Conservation (phyloP, 2,888 invertebrate genomes). For the Melinaea marsaeus region DNA sequence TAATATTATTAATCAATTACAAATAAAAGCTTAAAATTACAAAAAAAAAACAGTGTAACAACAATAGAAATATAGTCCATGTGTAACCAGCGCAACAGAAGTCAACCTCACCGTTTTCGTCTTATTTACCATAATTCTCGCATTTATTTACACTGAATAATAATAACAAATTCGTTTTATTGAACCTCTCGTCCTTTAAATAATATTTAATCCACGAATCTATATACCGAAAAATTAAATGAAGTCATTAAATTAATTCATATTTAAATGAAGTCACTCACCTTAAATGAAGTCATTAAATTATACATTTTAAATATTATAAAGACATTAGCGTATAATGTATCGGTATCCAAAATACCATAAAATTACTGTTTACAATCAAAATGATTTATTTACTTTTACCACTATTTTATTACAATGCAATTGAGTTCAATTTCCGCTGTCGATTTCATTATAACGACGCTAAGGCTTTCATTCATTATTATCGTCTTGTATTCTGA, state of each 20-base stretch:
- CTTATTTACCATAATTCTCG: not conserved
- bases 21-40: too few relatives aligned
- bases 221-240: too few relatives aligned
- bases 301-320: not conserved
- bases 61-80: not conserved
- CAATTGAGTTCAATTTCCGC: conserved; percentile 1
- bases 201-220: too few relatives aligned
- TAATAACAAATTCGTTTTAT: not conserved
- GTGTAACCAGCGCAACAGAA: not conserved
- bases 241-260: too few relatives aligned
- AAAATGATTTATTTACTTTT: not conserved
- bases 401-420: not conserved
- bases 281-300: too few relatives aligned
- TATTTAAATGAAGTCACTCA: too few relatives aligned
- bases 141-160: not conserved
- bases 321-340: not conserved
- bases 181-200: not conserved
- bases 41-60: not conserved
- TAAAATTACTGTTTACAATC: not conserved
- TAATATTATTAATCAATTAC: conserved; percentile 17
- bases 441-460: not conserved
- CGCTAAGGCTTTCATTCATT: not conserved
- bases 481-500: not conserved
- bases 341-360: not conserved
- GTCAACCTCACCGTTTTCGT: not conserved